These are phyloP conservation scores for Agrypnus murinus DNA, from an alignment of 2,888 invertebrate genomes.

Conservation along the genomic window DNA sequence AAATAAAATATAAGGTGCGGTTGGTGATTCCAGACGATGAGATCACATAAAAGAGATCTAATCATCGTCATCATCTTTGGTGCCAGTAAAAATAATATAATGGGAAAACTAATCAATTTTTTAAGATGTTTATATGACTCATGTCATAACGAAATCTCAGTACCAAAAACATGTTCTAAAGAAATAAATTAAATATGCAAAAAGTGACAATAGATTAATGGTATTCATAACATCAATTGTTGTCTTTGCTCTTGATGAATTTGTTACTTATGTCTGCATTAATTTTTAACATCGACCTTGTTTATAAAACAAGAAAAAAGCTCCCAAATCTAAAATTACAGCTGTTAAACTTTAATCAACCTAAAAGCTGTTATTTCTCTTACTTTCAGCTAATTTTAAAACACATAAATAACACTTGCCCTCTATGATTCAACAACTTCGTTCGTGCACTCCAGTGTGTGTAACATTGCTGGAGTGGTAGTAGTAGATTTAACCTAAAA, in stretches of 20 bases:
- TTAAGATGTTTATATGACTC: background rate
- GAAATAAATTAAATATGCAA: too few relatives aligned
- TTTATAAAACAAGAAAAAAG: too few relatives aligned
- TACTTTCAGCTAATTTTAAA: slow-evolving; percentile 57
- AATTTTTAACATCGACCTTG: too few relatives aligned
- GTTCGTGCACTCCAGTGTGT: too few relatives aligned
- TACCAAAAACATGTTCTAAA: too few relatives aligned
- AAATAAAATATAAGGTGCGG: slow-evolving; percentile 1
- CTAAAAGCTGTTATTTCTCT: slow-evolving; percentile 56
- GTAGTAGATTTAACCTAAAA: slow-evolving; percentile 50
- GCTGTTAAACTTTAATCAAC: slow-evolving; percentile 57
- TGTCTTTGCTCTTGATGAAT: too few relatives aligned
- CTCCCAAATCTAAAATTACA: slow-evolving; percentile 45
- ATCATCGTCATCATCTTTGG: slow-evolving; percentile 9
- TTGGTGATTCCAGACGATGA: slow-evolving; percentile 21
- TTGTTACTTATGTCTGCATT: too few relatives aligned
- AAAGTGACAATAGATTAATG: too few relatives aligned
- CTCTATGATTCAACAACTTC: slow-evolving; percentile 41
- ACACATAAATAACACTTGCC: slow-evolving; percentile 52
- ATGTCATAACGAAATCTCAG: too few relatives aligned
- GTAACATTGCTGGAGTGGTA: slow-evolving; percentile 20
- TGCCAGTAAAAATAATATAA: slow-evolving; percentile 15
- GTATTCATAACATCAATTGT: too few relatives aligned
- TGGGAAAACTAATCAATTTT: slow-evolving; percentile 1
- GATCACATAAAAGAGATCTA: slow-evolving; percentile 19